Conservation (phyloP, 2,888 invertebrate species). For the Lasioglossum malachurum region DNA sequence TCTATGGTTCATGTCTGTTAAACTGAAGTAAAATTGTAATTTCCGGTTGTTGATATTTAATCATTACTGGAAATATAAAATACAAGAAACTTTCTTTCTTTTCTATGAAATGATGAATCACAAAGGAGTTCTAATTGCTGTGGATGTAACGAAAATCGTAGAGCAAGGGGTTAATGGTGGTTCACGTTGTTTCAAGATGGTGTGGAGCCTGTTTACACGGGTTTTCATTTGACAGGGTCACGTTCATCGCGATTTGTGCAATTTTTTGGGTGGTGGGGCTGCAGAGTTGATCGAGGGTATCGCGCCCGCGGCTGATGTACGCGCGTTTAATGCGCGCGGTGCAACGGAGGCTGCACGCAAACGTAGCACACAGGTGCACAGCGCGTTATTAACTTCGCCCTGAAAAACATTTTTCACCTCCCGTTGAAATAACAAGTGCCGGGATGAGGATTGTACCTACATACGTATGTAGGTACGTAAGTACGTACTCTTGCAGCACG, state of each 20-base stretch:
- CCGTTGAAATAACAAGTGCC: conserved; percentile 30
- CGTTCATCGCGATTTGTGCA: neutral
- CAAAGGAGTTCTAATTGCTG: neutral
- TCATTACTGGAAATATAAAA: too few relatives aligned
- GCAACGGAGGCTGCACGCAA: conserved; percentile 15
- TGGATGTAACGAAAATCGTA: neutral
- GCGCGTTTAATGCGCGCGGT: conserved; percentile 59
- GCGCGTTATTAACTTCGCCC: conserved; percentile 49
- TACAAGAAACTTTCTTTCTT: too few relatives aligned
- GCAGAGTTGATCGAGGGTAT: conserved; percentile 28
- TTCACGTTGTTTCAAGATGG: neutral
- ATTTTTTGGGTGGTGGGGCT: neutral
- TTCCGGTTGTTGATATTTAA: too few relatives aligned
- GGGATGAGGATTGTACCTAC: neutral
- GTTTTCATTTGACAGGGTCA: neutral
- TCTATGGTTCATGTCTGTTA: too few relatives aligned
- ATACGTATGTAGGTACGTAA: neutral
- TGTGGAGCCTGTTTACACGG: neutral
- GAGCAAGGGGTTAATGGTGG: neutral
- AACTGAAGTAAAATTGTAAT: too few relatives aligned
- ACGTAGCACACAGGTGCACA: conserved; percentile 49
- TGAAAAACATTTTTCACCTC: conserved; percentile 46
- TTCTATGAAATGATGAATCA: too few relatives aligned
- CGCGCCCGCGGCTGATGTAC: conserved; percentile 63
- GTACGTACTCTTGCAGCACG: neutral